Conservation (phyloP, 2,888 invertebrate species). For the Eretmocerus hayati region DNA sequence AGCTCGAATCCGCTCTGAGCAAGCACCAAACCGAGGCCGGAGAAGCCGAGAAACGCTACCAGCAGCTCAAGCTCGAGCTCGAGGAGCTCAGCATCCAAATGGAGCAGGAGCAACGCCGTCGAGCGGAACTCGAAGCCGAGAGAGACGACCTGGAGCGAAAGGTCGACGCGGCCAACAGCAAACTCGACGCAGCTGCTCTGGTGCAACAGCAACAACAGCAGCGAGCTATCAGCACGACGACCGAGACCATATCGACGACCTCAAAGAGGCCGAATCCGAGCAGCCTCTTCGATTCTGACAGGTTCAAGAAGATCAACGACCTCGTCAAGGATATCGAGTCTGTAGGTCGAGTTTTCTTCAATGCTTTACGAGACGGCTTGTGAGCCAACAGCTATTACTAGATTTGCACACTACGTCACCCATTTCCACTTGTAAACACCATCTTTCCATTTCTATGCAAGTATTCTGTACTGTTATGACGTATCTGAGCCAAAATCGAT, state of each 20-base stretch:
- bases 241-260: neutral
- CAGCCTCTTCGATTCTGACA: neutral
- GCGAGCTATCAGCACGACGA: neutral
- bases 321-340: conserved; percentile 15
- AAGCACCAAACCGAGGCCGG: conserved; percentile 1
- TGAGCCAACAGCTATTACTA: too few relatives aligned
- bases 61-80: neutral
- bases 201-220: too few relatives aligned
- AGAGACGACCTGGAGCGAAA: neutral
- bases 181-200: neutral
- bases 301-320: conserved; percentile 11
- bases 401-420: too few relatives aligned
- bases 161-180: neutral
- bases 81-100: neutral
- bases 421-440: too few relatives aligned
- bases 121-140: neutral
- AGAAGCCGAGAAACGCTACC: neutral
- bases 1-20: neutral
- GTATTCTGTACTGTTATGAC: too few relatives aligned
- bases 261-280: neutral
- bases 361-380: conserved; percentile 1
- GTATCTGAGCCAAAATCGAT: too few relatives aligned
- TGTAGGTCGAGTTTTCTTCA: conserved; percentile 15
- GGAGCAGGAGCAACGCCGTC: neutral
- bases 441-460: too few relatives aligned